Evolutionary conservation across 2,113 vertebrate species (phyloP), one percentile per base, ranked within the genome.

Genomic region (Sorex araneus): DNA sequence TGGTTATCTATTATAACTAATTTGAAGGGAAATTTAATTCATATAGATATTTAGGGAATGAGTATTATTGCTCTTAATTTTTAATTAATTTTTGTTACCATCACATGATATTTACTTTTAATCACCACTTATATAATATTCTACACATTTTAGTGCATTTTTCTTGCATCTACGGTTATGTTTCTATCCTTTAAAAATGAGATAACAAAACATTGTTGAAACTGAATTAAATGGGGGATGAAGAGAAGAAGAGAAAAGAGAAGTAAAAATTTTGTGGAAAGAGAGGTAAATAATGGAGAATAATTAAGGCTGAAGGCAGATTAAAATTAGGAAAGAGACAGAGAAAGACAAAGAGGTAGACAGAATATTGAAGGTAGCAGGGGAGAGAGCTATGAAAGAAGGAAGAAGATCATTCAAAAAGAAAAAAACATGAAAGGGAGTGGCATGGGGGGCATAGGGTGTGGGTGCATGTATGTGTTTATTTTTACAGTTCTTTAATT

Each of bases 11-110:
- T 43, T 75, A 13, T 21, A 79, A 79, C 9, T 43, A 54, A 71
- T 89, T 50, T 89, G 64, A 93, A 84, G 50, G 15, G n/a, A 82
- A 78, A 2, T 28, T 19, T 67, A 69, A 76, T 81, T 79, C 70
- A 71, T 50, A 27, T 27, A 87, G 11, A 6, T 63, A 89, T 45
- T 93, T 66, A 70, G 7, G 43, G 71, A 36, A 63, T 73, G 19
- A 3, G 0, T 19, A 69, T 21, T 3, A 4, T 82, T 47, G 47
- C 12, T 57, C 8, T 57, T 43, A n/a, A 5, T 32, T 40, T 43
- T 5, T 12, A 6, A 79, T 77, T 13, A 43, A 13, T 66, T 84
- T 45, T 73, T 74, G 45, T 28, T 30, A n/a, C 4, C 3, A 70
- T 3, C 25, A 78, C 28, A 27, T 54, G 67, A 84, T n/a, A n/a